Evolutionary conservation across 1,140 invertebrate species (phyloP), one percentile per base, ranked within the genome.

Genomic region (silkworm (Bombyx mori)): DNA sequence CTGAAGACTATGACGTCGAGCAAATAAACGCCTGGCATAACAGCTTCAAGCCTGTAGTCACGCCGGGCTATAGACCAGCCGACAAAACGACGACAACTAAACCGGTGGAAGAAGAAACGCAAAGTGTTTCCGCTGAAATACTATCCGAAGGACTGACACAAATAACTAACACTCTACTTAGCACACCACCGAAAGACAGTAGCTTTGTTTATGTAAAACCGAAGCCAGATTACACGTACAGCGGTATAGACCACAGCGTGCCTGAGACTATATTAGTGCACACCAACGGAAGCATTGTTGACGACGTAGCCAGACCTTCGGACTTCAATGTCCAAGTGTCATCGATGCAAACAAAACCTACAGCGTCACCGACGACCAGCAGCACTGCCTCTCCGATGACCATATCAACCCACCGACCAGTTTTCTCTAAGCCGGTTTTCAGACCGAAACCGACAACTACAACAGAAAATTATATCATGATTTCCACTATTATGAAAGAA

Each of bases 231-330:
- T 79, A 75, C 46, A 68, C 75, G 2, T 90, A 71, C 50, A 89
- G 91, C 42, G 86, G 87, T 9, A 92, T 91, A 35, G 78, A 92
- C 68, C 89, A 92, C 59, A 88, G 84, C 43, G 77, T 82, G 8
- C 89, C 91, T 6, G 92, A 94, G 35, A 94, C 93, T 0, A 89
- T 93, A 59, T 67, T 94, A 0, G 60, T 92, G 0, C 89, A 93
- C 66, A 86, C 90, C 67, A 92, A 92, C 60, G 92, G 92, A 12
- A 89, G 90, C 1, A 71, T 77, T 55, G 88, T 87, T 0, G 73
- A 79, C 46, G 91, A 93, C 66, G 81, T 90, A 2, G 88, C 91
- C 9, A 89, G 90, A 74, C 90, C 91, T 0, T 91, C 90, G 62
- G 91, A 93, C 58, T 88, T 92, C 59, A 84, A 85, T 63, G 72